Percentiles rank a stretch among this genome's conserved stretches.
phyloP scores from a whole-genome alignment of 2,797 vertebrate species.

The Psittacula derbiana region DNA sequence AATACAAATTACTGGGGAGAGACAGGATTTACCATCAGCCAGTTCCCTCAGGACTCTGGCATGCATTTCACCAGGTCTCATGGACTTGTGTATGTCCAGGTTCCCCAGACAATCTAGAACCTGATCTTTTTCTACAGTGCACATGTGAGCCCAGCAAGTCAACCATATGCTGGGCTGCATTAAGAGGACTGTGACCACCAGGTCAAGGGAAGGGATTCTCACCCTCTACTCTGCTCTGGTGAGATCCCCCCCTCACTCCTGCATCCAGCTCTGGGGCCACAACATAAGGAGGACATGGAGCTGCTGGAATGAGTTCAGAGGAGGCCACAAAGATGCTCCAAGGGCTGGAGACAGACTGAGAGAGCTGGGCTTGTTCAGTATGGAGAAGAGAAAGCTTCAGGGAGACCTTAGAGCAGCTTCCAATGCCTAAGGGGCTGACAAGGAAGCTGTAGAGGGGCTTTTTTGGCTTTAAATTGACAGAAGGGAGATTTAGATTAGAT shows the following conservation, averaged over 20 bases:
- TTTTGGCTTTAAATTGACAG: neutral
- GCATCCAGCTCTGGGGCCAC: neutral
- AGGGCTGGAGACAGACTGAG: neutral
- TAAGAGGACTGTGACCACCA: neutral
- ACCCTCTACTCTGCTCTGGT: neutral
- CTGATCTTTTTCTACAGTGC: neutral
- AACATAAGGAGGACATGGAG: neutral
- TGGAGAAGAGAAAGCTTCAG: neutral
- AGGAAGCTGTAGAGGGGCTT: neutral
- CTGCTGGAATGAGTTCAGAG: neutral
- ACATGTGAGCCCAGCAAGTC: neutral
- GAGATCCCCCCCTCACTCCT: neutral
- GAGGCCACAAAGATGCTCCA: neutral
- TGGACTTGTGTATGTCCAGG: neutral
- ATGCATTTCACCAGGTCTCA: neutral
- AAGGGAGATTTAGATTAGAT: neutral
- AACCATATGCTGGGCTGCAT: neutral
- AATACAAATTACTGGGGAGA: neutral
- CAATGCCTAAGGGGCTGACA: neutral
- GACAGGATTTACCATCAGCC: neutral
- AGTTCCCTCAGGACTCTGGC: neutral
- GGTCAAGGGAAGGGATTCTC: neutral
- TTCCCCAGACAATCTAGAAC: neutral
- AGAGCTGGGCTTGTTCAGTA: neutral
- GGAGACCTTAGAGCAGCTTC: neutral